Evolutionary conservation across 2,888 invertebrate species (phyloP), one percentile per base, ranked within the genome.

Genomic region (Congeria kusceri): DNA sequence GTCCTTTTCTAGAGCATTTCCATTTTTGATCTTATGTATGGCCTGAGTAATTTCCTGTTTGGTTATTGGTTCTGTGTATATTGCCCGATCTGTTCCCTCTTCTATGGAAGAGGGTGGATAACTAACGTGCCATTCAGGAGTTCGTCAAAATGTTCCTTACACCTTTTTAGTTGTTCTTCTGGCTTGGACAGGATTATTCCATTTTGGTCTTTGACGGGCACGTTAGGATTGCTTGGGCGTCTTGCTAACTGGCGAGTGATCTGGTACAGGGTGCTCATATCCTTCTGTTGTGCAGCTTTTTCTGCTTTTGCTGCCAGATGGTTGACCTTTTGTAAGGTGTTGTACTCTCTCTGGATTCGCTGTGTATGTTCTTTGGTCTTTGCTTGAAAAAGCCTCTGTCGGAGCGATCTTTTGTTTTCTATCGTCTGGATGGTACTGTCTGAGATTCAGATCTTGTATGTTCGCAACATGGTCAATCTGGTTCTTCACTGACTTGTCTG

Each of bases 391-490:
- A 28, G 29, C n/a, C 29, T 61, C 25, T 28, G 61, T 15, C 27
- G 28, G 15, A 15, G 13, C 3, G 13, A n/a, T 27, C 47, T 64
- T 25, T 44, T 44, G 2, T 39, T 13, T 15, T 47, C 44, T 23
- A 64, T 64, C 20, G n/a, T 28, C 27, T n/a, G 4, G 9, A 13
- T 44, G 5, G 15, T 13, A 5, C 27, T 46, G n/a, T 64, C 46
- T 20, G 64, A 64, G 7, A 64, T 18, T 25, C 44, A 64, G 46
- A 15, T 44, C 44, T 62, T 62, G 39, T 62, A 62, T 32, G 18
- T 15, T 20, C 39, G 57, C 27, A 15, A 68, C 23, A 39, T 70
- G 70, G 44, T 72, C 76, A 27, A 74, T 77, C 59, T 77, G 71
- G 59, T 72, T 77, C 44, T 63, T 63, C 25, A 63, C 62, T 27